These are phyloP conservation scores for Ciconia stormi DNA, from an alignment of 2,113 vertebrate genomes.

Conservation along the genomic window DNA sequence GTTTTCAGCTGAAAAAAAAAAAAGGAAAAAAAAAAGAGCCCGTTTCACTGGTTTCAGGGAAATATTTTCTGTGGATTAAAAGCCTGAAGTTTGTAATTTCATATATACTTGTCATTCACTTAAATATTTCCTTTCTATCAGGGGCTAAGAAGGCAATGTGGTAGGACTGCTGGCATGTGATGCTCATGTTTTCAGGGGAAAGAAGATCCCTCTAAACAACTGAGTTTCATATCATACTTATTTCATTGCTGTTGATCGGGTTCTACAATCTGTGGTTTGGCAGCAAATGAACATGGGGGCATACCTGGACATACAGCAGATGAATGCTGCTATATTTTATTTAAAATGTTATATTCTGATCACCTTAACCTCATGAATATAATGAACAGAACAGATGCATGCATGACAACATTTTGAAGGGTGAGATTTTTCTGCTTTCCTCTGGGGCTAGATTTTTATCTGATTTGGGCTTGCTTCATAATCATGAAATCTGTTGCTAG, in stretches of 20 bases:
- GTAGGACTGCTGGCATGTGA: not conserved
- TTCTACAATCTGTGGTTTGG: not conserved
- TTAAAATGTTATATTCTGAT: not conserved
- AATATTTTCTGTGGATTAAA: not conserved
- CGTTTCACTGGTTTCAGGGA: not conserved
- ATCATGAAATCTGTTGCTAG: not conserved
- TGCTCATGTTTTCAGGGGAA: not conserved
- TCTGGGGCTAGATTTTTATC: not conserved
- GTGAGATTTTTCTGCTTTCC: not conserved
- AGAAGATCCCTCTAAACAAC: not conserved
- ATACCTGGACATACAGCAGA: not conserved
- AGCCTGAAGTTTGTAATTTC: not conserved
- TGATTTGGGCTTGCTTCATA: not conserved
- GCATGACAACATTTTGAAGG: constrained; percentile 8
- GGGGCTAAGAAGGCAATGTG: not conserved
- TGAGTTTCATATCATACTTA: not conserved
- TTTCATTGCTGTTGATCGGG: not conserved
- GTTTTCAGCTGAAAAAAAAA: not conserved
- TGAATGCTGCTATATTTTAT: not conserved
- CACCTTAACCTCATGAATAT: not conserved
- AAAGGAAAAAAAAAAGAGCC: too few relatives aligned
- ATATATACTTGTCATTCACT: not conserved
- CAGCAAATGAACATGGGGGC: not conserved
- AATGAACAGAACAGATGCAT: constrained; percentile 2
- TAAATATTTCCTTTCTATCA: not conserved